phyloP scores from a whole-genome alignment of 2,797 vertebrate species.

The Pelochelys cantorii region DNA sequence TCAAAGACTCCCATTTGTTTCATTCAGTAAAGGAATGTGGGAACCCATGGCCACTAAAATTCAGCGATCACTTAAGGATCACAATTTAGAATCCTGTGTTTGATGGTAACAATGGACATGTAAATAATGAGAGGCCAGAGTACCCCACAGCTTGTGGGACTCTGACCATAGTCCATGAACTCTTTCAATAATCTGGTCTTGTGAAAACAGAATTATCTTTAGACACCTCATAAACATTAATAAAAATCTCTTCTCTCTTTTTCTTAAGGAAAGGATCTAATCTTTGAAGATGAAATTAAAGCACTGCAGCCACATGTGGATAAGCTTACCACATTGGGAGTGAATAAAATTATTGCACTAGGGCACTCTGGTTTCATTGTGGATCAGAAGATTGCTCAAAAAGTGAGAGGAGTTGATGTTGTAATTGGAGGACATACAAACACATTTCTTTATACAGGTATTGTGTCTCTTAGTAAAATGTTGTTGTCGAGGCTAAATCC shows the following conservation, averaged over 20 bases:
- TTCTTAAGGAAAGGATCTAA: constrained; percentile 84
- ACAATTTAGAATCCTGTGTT: background rate
- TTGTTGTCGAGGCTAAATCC: background rate
- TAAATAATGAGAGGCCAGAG: background rate
- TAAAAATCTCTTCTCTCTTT: background rate
- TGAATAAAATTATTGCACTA: constrained; percentile 94
- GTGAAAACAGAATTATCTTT: background rate
- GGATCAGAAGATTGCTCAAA: constrained; percentile 88
- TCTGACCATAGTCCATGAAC: background rate
- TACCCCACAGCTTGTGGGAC: background rate
- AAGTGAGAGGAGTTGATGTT: constrained; percentile 90
- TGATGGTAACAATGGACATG: background rate
- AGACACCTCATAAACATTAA: background rate
- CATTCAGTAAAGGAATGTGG: background rate
- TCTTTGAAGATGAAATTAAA: constrained; percentile 89
- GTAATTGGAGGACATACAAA: constrained; percentile 95
- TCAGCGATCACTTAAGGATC: background rate
- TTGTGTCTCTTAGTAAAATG: background rate
- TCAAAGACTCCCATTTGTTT: background rate
- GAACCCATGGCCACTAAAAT: background rate
- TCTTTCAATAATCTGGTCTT: background rate
- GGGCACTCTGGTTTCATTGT: constrained; percentile 92
- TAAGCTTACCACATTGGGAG: constrained; percentile 84
- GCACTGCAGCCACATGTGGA: constrained; percentile 87
- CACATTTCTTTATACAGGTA: constrained; percentile 95